Base-by-base conservation (phyloP, 2,113 vertebrate genomes). In the Rhinolophus ferrumequinum region DNA sequence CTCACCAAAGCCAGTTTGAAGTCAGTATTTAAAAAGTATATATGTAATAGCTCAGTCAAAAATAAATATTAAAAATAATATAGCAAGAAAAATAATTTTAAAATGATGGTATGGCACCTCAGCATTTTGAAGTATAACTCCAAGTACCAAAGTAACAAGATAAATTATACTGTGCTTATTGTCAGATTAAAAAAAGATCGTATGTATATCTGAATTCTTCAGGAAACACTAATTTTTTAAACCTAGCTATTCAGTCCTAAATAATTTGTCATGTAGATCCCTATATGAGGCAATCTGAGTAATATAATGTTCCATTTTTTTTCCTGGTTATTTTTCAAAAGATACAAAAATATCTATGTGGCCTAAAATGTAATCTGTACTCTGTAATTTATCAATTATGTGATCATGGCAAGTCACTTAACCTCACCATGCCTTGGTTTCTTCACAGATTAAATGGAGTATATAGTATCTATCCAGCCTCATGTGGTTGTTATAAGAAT, bases 91-190 rank as follows among this genome's bases (percentile, higher is more conserved):
- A 10, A 8, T 26, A 7, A 83, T 58, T 13, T 85, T 69, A 82
- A 84, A 86, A 73, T 58, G 44, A 75, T 38, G 35, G 24, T 67
- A 38, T 54, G n/a, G 35, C n/a, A 88, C 28, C 38, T 72, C 56
- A 93, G 28, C 18, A 96, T 83, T 90, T 85, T 81, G 13, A 90
- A 93, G 67, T 79, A 47, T 94, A 92, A 91, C 28, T 79, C 62
- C 35, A 92, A 67, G 69, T 92, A 82, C 58, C 35, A 85, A 76
- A 38, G 82, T 91, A 90, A 95, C 47, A 89, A 96, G 75, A 83
- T 91, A 82, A 92, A 83, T 94, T 56, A 75, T 47, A 82, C 95
- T 96, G 22, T 58, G 35, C 22, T 80, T 67, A 60, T 77, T 94
- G 47, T 75, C 19, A 70, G 41, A 13, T 67, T 76, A 24, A 35